These are phyloP conservation scores for Mamestra brassicae DNA, from an alignment of 2,888 invertebrate genomes.

Conservation along the genomic window DNA sequence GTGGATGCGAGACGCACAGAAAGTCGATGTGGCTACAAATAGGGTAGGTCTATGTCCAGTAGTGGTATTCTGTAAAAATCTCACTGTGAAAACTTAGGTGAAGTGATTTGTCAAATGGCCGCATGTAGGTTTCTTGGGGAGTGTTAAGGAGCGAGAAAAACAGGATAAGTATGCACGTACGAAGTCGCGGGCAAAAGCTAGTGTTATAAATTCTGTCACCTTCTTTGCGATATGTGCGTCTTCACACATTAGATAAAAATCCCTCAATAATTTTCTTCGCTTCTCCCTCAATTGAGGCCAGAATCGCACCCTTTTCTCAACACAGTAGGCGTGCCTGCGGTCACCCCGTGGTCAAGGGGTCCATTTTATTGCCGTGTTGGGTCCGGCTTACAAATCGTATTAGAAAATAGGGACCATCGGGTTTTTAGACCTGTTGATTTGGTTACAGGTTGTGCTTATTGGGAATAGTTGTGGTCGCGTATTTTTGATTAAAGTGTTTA, in stretches of 20 bases:
- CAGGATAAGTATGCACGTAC: too few relatives aligned
- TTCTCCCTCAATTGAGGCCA: slow-evolving; percentile 54
- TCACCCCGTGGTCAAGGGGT: slow-evolving; percentile 70
- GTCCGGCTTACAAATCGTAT: slow-evolving; percentile 58
- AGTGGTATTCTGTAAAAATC: too few relatives aligned
- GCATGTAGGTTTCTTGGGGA: too few relatives aligned
- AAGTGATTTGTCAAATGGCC: too few relatives aligned
- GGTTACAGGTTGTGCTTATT: neutral
- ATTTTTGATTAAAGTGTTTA: neutral
- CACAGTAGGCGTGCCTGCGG: slow-evolving; percentile 70
- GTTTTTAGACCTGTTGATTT: slow-evolving; percentile 69
- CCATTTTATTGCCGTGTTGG: slow-evolving; percentile 63
- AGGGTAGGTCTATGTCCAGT: too few relatives aligned
- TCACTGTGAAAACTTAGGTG: too few relatives aligned
- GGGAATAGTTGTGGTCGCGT: neutral
- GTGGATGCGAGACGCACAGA: too few relatives aligned
- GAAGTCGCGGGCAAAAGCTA: too few relatives aligned
- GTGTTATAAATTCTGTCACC: too few relatives aligned
- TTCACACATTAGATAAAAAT: neutral
- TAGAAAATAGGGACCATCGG: slow-evolving; percentile 50
- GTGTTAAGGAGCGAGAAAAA: too few relatives aligned
- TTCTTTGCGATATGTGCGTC: too few relatives aligned
- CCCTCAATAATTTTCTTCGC: neutral
- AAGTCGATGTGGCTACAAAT: too few relatives aligned
- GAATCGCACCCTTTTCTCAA: slow-evolving; percentile 67